Base-by-base conservation (phyloP, 2,888 invertebrate genomes). In the Eupithecia inturbata region DNA sequence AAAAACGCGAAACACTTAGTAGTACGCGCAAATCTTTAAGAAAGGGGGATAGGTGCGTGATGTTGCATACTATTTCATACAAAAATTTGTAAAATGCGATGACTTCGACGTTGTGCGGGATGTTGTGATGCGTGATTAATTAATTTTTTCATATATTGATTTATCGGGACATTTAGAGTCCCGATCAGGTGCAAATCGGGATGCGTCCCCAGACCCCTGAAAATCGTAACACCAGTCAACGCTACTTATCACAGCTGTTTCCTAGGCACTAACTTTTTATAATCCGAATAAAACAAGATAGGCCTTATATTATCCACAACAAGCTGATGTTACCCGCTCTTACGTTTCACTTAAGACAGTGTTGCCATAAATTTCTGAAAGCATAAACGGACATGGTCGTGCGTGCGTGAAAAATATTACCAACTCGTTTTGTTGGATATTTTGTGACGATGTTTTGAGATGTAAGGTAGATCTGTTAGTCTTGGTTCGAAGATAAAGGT, bases 401-500 rank as follows among this genome's bases (percentile, higher is more conserved):
- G 68, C 74, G 75, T 71, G 78, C 75, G 74, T 75, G 70, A 75
- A 74, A 77, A 78, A 78, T 76, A 77, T 77, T 74, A 77, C 72
- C 71, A 74, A 69, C 33, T 31, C 74, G 74, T 77, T 75, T 72
- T 67, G 62, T 67, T 57, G 49, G 67, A 73, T 53, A 73, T 70
- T 67, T 73, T 45, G 72, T 69, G 31, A 63, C 16, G 31, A 33
- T 68, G 53, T 66, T 57, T 14, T 57, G 68, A 57, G 22, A 60
- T 33, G 63, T 63, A 33, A 7, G 36, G 22, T 19, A 31, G 33
- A 31, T 19, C 10, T 31, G 33, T 62, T 19, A 62, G 16, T 49
- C 53, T 49, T 49, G n/a, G n/a, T n/a, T 49, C 3, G n/a, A 16
- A 45, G n/a, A 22, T 53, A 22, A 53, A 53, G 22, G 53, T 53